Evolutionary conservation across 2,113 vertebrate genomes (phyloP), one percentile per base, ranked within the genome.

Genomic region (Salvelinus namaycush): DNA sequence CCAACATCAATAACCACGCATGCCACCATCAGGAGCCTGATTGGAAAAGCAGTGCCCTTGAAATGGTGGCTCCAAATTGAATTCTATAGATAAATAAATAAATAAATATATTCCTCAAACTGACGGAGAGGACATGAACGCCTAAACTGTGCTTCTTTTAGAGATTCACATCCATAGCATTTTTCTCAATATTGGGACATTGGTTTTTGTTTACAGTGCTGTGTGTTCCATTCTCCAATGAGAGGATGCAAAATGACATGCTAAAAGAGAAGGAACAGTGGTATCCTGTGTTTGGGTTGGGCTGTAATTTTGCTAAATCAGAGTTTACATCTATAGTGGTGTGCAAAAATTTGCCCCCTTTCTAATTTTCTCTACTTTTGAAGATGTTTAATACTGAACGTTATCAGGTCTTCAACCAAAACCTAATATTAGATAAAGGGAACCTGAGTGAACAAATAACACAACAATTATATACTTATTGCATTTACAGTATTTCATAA

Each of bases 41-140:
- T 86, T 86, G 86, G 88, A 82, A 83, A 83, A 75, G 75, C 77
- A 71, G 80, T 67, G 27, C 81, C 82, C 79, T 81, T 79, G 74
- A 74, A 76, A 86, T 62, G 73, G 68, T 49, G 65, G 34, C 67
- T 74, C 3, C 51, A 68, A 73, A 77, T 69, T 76, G 75, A 69
- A 69, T 72, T 70, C 64, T 70, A 70, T 68, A 79, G 78, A 83
- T 74, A 77, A 67, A 44, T 27, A 51, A 18, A 73, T 34, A 34
- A 57, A 74, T 49, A 49, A 57, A 75, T 75, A 68, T 69, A 59
- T 29, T 76, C 62, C 24, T 68, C 73, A 64, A 74, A 76, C 68
- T 72, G 70, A 57, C 62, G 60, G 51, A 54, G 51, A 54, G 22
- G 75, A 20, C 82, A 85, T 79, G 85, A 88, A 87, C 80, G 85